Conservation (phyloP, 2,113 vertebrate genomes). For the Peucedramus taeniatus region DNA sequence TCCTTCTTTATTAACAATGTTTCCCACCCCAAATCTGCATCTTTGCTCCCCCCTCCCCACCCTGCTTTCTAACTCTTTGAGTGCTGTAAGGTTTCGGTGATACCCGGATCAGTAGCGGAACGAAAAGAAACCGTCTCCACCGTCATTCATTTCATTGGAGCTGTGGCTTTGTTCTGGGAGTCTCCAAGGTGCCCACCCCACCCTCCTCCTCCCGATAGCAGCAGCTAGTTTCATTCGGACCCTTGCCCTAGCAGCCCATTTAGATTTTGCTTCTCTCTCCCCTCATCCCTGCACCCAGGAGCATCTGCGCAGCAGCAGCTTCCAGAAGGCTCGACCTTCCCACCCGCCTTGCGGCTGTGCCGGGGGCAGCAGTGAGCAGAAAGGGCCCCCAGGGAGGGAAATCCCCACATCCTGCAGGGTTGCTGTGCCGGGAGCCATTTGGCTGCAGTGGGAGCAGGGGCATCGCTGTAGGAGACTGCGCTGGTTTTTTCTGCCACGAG, state of each 20-base stretch:
- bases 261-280: slow-evolving; percentile 27
- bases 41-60: slow-evolving; percentile 18
- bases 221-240: not conserved
- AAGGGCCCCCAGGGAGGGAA: not conserved
- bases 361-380: not conserved
- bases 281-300: not conserved
- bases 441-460: not conserved
- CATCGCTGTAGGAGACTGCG: not conserved
- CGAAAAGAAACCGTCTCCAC: slow-evolving; percentile 38
- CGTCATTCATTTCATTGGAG: not conserved
- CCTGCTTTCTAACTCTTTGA: slow-evolving; percentile 40
- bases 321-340: not conserved
- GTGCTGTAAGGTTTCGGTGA: slow-evolving; percentile 73
- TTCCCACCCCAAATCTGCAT: slow-evolving; percentile 4
- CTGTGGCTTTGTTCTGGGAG: slow-evolving; percentile 46
- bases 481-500: not conserved
- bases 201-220: not conserved
- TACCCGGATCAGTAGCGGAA: slow-evolving; percentile 42
- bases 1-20: slow-evolving; percentile 31
- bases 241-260: not conserved
- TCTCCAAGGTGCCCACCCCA: not conserved
- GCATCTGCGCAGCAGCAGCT: not conserved
- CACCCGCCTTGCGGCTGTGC: not conserved
- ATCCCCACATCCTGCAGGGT: not conserved
- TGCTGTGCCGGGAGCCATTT: not conserved